Evolutionary conservation across 35 echinoderm and acorn worm species (phyloP).

Genomic region (Heliocidaris erythrogramma): DNA sequence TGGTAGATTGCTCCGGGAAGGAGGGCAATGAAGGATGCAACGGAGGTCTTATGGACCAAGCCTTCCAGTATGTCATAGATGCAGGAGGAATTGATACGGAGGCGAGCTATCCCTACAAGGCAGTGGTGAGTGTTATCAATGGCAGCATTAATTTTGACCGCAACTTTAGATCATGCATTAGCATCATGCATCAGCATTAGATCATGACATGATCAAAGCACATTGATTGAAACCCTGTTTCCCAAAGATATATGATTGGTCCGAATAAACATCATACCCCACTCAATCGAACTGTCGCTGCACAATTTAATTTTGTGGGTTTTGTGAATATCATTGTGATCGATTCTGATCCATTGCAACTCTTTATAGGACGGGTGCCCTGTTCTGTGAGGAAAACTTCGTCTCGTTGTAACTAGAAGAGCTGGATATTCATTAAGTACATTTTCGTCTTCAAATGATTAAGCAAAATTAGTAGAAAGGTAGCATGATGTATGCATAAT

Average conservation of each 20-base stretch:
- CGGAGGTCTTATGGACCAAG: slow-evolving; percentile 74
- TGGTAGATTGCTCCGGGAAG: slow-evolving; percentile 63
- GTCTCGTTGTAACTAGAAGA: no score
- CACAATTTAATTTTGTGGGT: background rate
- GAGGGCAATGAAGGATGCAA: slow-evolving; percentile 72
- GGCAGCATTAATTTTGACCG: no score
- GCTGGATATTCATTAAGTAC: no score
- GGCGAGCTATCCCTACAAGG: slow-evolving; percentile 68
- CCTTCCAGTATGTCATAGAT: slow-evolving; percentile 74
- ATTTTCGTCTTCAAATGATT: no score
- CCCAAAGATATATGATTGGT: background rate
- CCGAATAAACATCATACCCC: background rate
- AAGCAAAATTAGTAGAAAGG: no score
- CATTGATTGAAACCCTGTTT: no score
- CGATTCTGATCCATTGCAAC: background rate
- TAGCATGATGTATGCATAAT: no score
- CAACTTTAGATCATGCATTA: no score
- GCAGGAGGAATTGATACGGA: slow-evolving; percentile 79
- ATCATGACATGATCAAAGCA: no score
- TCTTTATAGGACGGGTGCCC: no score
- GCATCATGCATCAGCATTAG: no score
- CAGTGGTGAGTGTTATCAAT: slow-evolving; percentile 50
- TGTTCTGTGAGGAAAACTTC: no score
- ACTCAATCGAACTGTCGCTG: background rate
- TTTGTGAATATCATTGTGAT: background rate